phyloP scores from a whole-genome alignment of 2,888 invertebrate species.

The Drosophila mayaguana region DNA sequence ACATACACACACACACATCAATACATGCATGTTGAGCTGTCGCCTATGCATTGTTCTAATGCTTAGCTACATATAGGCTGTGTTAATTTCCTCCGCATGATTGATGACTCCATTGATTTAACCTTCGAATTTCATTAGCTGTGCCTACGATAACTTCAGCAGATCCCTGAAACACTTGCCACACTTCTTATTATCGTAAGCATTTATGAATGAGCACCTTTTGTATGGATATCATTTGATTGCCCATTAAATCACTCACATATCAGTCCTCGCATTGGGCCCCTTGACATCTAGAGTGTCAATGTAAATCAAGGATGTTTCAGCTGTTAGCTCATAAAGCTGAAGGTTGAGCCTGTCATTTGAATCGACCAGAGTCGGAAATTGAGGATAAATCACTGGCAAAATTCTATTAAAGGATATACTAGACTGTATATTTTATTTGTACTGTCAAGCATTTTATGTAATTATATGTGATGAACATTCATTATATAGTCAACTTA shows the following conservation, averaged over 20 bases:
- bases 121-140: conserved; percentile 16
- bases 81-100: conserved; percentile 39
- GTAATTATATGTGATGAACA: too few species aligned
- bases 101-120: conserved; percentile 48
- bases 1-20: neutral
- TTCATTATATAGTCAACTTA: too few species aligned
- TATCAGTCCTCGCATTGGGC: neutral
- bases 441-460: too few species aligned
- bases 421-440: neutral
- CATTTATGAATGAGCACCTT: conserved; percentile 21
- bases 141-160: conserved; percentile 13
- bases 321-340: neutral
- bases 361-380: too few species aligned
- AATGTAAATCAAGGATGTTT: neutral
- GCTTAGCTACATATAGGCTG: conserved; percentile 24
- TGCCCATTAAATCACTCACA: neutral
- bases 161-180: conserved; percentile 9
- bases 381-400: neutral
- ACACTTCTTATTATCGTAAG: conserved; percentile 28
- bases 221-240: conserved; percentile 3
- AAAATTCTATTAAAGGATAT: neutral
- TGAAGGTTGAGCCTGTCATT: neutral
- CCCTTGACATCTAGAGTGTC: neutral
- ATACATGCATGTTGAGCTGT: neutral
- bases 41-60: conserved; percentile 13